Base-by-base conservation (phyloP, 53 echinoderm and acorn worm species). In the Echinarachnius parma region DNA sequence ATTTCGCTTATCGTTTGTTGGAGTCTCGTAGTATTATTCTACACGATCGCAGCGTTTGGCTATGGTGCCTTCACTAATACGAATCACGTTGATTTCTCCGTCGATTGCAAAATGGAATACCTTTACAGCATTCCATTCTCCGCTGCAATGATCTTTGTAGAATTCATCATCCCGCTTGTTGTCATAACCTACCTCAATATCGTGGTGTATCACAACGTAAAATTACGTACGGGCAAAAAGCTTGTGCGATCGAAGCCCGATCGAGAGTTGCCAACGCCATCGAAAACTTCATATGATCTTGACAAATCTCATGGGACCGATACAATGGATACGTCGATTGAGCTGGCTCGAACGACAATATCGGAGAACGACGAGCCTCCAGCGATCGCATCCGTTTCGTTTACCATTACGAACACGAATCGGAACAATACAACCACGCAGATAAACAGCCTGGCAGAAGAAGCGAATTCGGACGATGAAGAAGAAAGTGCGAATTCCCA, bases 101-200 rank as follows among this genome's bases (percentile, higher is more conserved):
- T 76, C 25, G 77, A 90, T 3, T 90, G 91, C 62, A 86, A 90
- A 55, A 66, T 86, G 52, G 91, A 86, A 31, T 66, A 72, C 9
- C 30, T 75, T 10, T 75, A 79, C 26, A 70, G 61, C 34, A 18
- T 82, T 1, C 29, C 62, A 1, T 86, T 78, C 42, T 71, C 77
- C 1, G 37, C 63, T 19, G 62, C 82, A 21, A 56, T 76, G 63
- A 52, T 90, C 26, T 19, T 57, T 27, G 61, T 81, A 1, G 82
- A 82, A 31, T 90, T 86, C 16, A 20, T 80, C 13, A 72, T 90
- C 5, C 91, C 86, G 0, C 48, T 90, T n/a, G 15, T 75, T 9
- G 35, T 65, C 29, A 90, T 90, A 8, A 8, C 46, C 11, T 66
- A 33, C 66, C 58, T 82, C 29, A 90, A 90, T 18, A 14, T 68